Evolutionary conservation across 2,888 invertebrate species (phyloP).

Genomic region (Orgyia antiqua): DNA sequence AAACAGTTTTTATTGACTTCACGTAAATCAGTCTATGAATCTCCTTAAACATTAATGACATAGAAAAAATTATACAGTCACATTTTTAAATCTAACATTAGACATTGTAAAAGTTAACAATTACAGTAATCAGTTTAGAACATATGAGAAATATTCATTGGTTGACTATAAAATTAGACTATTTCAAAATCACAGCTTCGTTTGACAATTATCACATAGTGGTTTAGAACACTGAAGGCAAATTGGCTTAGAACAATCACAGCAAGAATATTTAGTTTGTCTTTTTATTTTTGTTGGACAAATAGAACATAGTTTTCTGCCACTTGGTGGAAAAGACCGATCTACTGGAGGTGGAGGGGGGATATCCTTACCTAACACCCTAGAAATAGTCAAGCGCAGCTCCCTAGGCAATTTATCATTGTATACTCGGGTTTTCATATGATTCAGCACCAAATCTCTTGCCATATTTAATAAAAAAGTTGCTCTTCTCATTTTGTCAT

Average conservation of each 20-base stretch:
- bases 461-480: slow-evolving; percentile 14
- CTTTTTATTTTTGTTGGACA: slow-evolving; percentile 3
- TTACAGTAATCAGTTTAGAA: slow-evolving; percentile 2
- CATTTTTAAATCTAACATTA: slow-evolving; percentile 2
- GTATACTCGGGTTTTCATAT: slow-evolving; percentile 12
- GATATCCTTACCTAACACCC: slow-evolving; percentile 13
- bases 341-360: slow-evolving; percentile 7
- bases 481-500: slow-evolving; percentile 11
- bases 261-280: slow-evolving; percentile 2
- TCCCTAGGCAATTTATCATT: slow-evolving; percentile 7
- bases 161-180: slow-evolving; percentile 2
- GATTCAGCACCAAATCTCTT: slow-evolving; percentile 11
- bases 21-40: slow-evolving; percentile 3
- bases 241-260: slow-evolving; percentile 5
- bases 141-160: slow-evolving; percentile 1
- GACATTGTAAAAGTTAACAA: slow-evolving; percentile 1
- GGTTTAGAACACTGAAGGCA: slow-evolving; percentile 4
- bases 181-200: slow-evolving; percentile 2
- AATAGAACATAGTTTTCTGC: slow-evolving; percentile 7
- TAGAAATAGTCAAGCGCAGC: slow-evolving; percentile 9
- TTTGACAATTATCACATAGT: slow-evolving; percentile 5
- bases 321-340: slow-evolving; percentile 7
- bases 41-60: slow-evolving; percentile 1
- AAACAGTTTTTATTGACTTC: background rate
- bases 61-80: slow-evolving; percentile 1